Evolutionary conservation across 2,888 invertebrate species (phyloP).

Genomic region (Ophion slaviceki): DNA sequence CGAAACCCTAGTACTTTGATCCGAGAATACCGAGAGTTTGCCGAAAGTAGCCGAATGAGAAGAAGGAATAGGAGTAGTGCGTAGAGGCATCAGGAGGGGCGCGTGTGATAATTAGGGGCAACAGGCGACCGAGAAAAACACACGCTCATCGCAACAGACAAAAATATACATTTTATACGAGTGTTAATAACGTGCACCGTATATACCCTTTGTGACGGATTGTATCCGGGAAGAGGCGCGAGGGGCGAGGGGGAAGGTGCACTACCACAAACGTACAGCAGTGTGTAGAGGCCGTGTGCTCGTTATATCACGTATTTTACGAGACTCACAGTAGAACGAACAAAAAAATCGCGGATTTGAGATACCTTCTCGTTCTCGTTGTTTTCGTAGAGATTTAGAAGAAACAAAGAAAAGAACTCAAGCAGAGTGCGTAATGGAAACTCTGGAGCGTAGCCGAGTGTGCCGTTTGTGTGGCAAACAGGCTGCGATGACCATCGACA

Average conservation of each 20-base stretch:
- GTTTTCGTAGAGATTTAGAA: neutral
- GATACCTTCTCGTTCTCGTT: neutral
- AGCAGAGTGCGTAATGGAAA: conserved; percentile 76
- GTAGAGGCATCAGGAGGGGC: conserved; percentile 5
- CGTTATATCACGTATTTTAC: conserved; percentile 14
- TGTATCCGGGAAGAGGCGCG: conserved; percentile 16
- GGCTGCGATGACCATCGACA: conserved; percentile 77
- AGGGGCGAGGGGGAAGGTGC: conserved; percentile 4
- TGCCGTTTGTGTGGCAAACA: conserved; percentile 81
- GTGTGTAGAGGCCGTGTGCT: conserved; percentile 4
- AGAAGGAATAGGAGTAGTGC: neutral
- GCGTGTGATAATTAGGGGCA: conserved; percentile 47
- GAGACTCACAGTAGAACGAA: neutral
- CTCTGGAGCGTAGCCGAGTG: conserved; percentile 79
- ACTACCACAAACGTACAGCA: conserved; percentile 25
- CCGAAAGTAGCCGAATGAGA: conserved; percentile 45
- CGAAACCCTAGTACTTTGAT: conserved; percentile 34
- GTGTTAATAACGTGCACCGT: conserved; percentile 33
- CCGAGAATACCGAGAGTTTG: conserved; percentile 33
- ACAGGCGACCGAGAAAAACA: conserved; percentile 57
- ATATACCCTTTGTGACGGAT: conserved; percentile 2
- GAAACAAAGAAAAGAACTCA: neutral
- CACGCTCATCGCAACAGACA: conserved; percentile 22
- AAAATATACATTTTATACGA: conserved; percentile 11
- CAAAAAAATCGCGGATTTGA: neutral